Evolutionary conservation across 2,888 invertebrate genomes (phyloP).

Genomic region (Lysandra coridon): DNA sequence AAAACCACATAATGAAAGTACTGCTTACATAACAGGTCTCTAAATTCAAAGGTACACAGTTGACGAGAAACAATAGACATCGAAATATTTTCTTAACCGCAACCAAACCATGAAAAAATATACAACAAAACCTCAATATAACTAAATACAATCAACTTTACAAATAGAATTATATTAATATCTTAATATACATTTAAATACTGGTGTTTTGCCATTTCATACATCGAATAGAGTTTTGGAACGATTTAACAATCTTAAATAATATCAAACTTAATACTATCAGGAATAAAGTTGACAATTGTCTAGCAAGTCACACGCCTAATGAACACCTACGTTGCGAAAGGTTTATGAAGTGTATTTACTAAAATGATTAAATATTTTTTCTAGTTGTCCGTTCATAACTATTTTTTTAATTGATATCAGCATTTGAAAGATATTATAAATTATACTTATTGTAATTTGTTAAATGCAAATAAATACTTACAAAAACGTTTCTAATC

Average conservation of each 20-base stretch:
- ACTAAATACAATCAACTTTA: neutral
- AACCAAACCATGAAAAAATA: neutral
- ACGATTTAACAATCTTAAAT: slow-evolving; percentile 1
- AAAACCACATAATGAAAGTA: neutral
- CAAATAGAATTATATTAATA: slow-evolving; percentile 24
- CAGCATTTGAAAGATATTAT: neutral
- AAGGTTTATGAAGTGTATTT: neutral
- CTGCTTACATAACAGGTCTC: neutral
- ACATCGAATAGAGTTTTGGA: slow-evolving; percentile 12
- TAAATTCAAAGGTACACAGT: neutral
- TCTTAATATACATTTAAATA: slow-evolving; percentile 7
- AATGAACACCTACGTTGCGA: slow-evolving; percentile 16
- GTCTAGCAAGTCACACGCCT: slow-evolving; percentile 3
- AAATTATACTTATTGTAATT: neutral
- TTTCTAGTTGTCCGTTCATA: neutral
- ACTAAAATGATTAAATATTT: neutral
- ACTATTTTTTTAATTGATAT: neutral
- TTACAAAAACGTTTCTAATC: neutral
- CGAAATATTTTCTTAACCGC: neutral
- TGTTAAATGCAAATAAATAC: neutral
- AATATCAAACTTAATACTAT: slow-evolving; percentile 18
- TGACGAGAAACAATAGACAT: neutral
- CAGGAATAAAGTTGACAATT: slow-evolving; percentile 6
- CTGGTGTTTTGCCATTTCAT: slow-evolving; percentile 7
- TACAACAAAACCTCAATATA: neutral